Conservation (phyloP, 2,888 invertebrate genomes). For the Ormyrus pomaceus region DNA sequence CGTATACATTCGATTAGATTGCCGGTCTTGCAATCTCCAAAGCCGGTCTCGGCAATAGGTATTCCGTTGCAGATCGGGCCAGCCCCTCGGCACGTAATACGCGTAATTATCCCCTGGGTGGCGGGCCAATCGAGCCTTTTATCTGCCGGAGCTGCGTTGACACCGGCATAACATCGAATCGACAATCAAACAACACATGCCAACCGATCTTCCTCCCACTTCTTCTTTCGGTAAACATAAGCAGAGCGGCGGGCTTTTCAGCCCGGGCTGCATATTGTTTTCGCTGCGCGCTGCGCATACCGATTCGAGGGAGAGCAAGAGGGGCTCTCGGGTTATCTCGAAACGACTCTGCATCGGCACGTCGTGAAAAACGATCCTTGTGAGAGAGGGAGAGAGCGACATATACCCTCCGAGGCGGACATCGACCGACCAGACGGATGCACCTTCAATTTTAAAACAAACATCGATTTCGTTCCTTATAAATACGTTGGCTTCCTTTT, state of each 20-base stretch:
- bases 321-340: slow-evolving; percentile 63
- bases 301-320: slow-evolving; percentile 50
- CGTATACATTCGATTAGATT: slow-evolving; percentile 52
- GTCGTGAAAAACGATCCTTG: slow-evolving; percentile 70
- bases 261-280: slow-evolving; percentile 64
- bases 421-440: slow-evolving; percentile 49
- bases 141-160: slow-evolving; percentile 62
- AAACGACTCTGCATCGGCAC: slow-evolving; percentile 60
- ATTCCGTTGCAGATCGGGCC: slow-evolving; percentile 14
- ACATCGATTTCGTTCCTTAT: slow-evolving; percentile 59
- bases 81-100: neutral
- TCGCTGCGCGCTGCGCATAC: slow-evolving; percentile 55
- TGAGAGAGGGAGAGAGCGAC: slow-evolving; percentile 63
- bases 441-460: slow-evolving; percentile 64
- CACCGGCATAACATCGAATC: slow-evolving; percentile 68
- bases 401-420: slow-evolving; percentile 43
- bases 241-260: slow-evolving; percentile 39
- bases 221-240: slow-evolving; percentile 64
- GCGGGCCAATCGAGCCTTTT: slow-evolving; percentile 62
- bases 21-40: neutral
- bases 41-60: neutral
- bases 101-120: slow-evolving; percentile 63
- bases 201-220: slow-evolving; percentile 61
- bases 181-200: slow-evolving; percentile 67
- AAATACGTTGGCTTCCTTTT: neutral